Evolutionary conservation across 35 echinoderm and acorn worm species (phyloP).

Genomic region (Lytechinus pictus): DNA sequence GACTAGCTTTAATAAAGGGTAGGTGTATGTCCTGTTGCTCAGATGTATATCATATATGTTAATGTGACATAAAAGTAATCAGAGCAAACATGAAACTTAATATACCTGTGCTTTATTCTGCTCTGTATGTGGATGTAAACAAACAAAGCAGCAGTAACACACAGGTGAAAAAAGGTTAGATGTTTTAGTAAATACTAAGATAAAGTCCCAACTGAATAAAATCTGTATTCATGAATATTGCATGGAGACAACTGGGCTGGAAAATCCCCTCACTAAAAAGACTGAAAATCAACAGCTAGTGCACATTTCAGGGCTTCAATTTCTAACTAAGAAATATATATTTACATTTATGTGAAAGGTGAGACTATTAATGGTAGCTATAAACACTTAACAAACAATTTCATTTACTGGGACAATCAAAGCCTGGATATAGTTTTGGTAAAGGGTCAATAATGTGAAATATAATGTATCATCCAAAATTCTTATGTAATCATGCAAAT

Average conservation of each 20-base stretch:
- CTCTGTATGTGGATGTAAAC: slow-evolving; percentile 20
- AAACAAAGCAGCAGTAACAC: slow-evolving; percentile 40
- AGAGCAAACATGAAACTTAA: not conserved
- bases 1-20: not conserved
- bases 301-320: not conserved
- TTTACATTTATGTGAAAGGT: too few species aligned
- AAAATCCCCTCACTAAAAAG: not conserved
- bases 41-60: not conserved
- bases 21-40: not conserved
- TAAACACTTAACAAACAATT: too few species aligned
- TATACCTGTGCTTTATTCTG: slow-evolving; percentile 52
- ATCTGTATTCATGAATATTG: not conserved
- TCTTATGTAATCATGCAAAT: too few species aligned
- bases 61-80: not conserved
- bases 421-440: too few species aligned
- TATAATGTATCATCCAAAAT: too few species aligned
- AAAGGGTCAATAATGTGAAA: too few species aligned
- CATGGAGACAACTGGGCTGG: not conserved
- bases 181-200: not conserved
- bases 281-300: not conserved
- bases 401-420: too few species aligned
- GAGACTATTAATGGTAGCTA: too few species aligned
- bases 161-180: not conserved
- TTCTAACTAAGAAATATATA: not conserved
- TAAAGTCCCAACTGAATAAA: not conserved